Evolutionary conservation across 2,113 vertebrate genomes (phyloP), one percentile per base, ranked within the genome.

Genomic region (Prinia subflava): DNA sequence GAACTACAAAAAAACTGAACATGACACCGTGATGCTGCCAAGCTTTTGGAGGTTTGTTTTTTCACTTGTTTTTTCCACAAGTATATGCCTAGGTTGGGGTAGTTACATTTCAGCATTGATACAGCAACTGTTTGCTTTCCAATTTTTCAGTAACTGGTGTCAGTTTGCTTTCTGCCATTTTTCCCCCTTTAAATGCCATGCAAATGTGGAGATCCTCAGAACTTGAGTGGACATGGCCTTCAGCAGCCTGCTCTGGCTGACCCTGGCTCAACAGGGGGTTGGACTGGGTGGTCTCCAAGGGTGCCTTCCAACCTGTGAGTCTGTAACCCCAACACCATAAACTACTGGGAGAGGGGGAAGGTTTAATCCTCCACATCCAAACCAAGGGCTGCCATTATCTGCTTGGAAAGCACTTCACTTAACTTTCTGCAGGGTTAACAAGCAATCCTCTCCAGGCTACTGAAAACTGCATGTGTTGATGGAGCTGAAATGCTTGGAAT

Each of bases 11-110:
- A 64, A 83, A 60, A 49, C 15, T 12, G 25, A 83, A 39, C 13
- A 2, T 9, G 30, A 35, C 8, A 13, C 0, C 0, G 53, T 24
- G 44, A 69, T 64, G 49, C 14, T 79, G 65, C 56, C 74, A 30
- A 77, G 18, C 6, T 69, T 62, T 53, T 49, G 19, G 19, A 23
- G 35, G 6, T 57, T 81, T 13, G 12, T 28, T 85, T 59, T 23
- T 62, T 63, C 1, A 0, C 35, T 52, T 90, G 7, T 10, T 60
- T 74, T 42, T 53, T 14, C 25, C 39, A 39, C 0, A 0, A 52
- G 18, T 15, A 33, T 14, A 7, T 20, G 24, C 57, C 57, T 33
- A 39, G 14, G 15, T 15, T 30, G 23, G 10, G n/a, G 41, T 13
- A 83, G 41, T 2, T 76, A 37, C 41, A 64, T 80, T 94, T 76